Evolutionary conservation across 2,113 vertebrate species (phyloP), one percentile per base, ranked within the genome.

Genomic region (Varanus komodoensis): DNA sequence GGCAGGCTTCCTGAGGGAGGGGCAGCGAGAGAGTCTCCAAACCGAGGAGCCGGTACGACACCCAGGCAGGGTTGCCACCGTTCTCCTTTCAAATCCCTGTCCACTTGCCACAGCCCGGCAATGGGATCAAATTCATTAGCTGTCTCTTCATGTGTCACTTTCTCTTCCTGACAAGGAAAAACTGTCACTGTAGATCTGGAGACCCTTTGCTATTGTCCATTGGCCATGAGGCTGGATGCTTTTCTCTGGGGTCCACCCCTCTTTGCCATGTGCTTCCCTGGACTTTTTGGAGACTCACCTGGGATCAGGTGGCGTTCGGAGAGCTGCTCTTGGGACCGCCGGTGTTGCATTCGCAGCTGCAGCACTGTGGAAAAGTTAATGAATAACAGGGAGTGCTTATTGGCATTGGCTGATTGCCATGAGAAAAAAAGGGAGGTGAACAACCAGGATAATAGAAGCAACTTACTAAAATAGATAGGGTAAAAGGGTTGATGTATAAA

Each of bases 331-430:
- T 90, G 89, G n/a, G 89, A 86, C 34, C 75, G 25, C 25, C 89
- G 89, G 34, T 90, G 89, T 44, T 90, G 83, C 83, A 90, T 90
- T 54, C 89, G 89, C 83, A 90, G 64, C 75, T 90, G 89, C 48
- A 90, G 89, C 6, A 90, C 89, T 90, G 50, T 32, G 38, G 34
- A 48, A 79, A 84, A 48, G 27, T 15, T 21, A 7, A 3, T 9
- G 27, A 29, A 68, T 54, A 57, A 11, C 14, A 15, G 15, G 12
- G 44, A 8, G 7, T 19, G 6, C 71, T 82, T 17, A 27, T 79
- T 54, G 19, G n/a, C 21, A 48, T 75, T 5, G 14, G 11, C 68
- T 71, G 2, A 74, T 15, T 44, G 6, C 1, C 29, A 52, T 11
- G 50, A 50, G 38, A 14, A 75, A 15, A 6, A 34, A 29, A 19